Evolutionary conservation across 2,888 invertebrate species (phyloP).

Genomic region (Gari tellinella): DNA sequence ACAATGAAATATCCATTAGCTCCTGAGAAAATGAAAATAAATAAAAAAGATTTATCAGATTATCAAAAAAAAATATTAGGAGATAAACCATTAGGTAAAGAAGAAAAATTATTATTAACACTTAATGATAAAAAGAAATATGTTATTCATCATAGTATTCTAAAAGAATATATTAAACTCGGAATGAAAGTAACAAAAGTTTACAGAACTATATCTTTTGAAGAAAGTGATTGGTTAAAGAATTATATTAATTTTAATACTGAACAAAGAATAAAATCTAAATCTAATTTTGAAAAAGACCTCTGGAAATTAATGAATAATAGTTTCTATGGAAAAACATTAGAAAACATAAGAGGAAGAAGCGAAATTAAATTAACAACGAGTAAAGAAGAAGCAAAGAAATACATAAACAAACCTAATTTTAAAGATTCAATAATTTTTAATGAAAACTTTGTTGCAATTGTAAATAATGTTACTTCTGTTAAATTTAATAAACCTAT

Average conservation of each 20-base stretch:
- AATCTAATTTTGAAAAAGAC: constrained; percentile 24
- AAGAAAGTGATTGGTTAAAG: constrained; percentile 13
- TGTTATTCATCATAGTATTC: constrained; percentile 6
- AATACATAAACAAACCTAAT: too few species aligned
- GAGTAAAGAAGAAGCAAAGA: too few species aligned
- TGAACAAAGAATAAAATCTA: constrained; percentile 10
- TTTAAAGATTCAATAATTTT: too few species aligned
- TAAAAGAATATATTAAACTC: constrained; percentile 11
- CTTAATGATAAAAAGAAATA: constrained; percentile 21
- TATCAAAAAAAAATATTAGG: too few species aligned
- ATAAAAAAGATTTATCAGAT: too few species aligned
- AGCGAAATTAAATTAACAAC: too few species aligned
- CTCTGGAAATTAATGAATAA: constrained; percentile 22
- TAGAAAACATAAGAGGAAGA: too few species aligned
- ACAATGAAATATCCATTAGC: constrained; percentile 9
- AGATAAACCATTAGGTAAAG: too few species aligned
- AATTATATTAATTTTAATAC: constrained; percentile 26
- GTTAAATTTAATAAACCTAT: background rate
- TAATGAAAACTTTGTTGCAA: too few species aligned
- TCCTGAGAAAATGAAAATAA: background rate
- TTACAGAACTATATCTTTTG: constrained; percentile 13
- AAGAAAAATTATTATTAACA: constrained; percentile 27
- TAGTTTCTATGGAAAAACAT: too few species aligned
- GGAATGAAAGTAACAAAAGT: constrained; percentile 23
- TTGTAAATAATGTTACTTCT: background rate